Evolutionary conservation across 1,140 invertebrate genomes (phyloP).

Genomic region (Chlorops oryzae): DNA sequence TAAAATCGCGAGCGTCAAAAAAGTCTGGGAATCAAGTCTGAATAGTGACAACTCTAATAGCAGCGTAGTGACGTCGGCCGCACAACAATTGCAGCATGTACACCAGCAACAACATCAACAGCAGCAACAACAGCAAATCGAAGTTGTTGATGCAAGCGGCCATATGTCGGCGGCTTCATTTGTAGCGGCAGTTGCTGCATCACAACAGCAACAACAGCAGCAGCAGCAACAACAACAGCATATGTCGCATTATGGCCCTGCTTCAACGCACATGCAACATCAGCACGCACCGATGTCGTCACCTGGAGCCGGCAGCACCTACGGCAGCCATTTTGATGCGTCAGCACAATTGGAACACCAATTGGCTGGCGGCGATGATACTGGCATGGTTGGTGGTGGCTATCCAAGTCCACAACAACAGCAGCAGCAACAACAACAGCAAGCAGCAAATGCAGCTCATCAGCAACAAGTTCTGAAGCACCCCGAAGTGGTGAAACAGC

Average conservation of each 20-base stretch:
- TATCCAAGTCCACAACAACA: slow-evolving; percentile 44
- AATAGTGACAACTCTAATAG: slow-evolving; percentile 60
- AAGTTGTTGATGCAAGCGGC: slow-evolving; percentile 28
- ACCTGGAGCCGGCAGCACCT: slow-evolving; percentile 21
- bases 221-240: slow-evolving; percentile 50
- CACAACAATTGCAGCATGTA: slow-evolving; percentile 52
- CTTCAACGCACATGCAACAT: slow-evolving; percentile 29
- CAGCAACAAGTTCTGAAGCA: slow-evolving; percentile 21
- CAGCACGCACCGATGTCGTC: slow-evolving; percentile 38
- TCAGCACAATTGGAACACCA: slow-evolving; percentile 33
- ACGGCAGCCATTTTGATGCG: slow-evolving; percentile 33
- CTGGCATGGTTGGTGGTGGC: slow-evolving; percentile 13
- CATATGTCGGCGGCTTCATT: slow-evolving; percentile 57
- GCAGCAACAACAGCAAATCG: slow-evolving; percentile 21
- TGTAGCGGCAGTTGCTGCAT: slow-evolving; percentile 48
- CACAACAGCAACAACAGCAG: slow-evolving; percentile 53
- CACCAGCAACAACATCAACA: slow-evolving; percentile 47
- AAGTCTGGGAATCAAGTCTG: slow-evolving; percentile 66
- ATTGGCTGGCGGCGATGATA: slow-evolving; percentile 27
- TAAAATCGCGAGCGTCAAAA: slow-evolving; percentile 91
- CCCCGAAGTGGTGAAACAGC: slow-evolving; percentile 21
- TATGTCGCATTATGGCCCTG: slow-evolving; percentile 37
- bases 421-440: slow-evolving; percentile 23
- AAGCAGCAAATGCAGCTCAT: slow-evolving; percentile 27
- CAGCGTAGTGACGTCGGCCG: slow-evolving; percentile 45